Evolutionary conservation across 2,888 invertebrate genomes (phyloP).

Genomic region (Drosophila colorata): DNA sequence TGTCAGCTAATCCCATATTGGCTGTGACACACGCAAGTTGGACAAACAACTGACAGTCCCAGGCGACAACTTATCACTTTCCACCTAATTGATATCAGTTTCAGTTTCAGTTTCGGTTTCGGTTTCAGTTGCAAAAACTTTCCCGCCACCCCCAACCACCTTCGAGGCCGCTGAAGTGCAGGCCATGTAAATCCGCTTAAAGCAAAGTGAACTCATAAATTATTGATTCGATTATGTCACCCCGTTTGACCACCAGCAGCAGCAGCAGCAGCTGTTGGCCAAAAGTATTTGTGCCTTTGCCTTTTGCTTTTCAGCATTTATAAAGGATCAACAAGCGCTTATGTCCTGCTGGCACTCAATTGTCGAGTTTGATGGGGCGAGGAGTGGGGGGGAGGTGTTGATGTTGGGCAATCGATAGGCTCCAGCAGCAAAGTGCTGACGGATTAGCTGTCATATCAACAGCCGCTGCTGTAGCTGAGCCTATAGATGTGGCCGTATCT

Average conservation of each 20-base stretch:
- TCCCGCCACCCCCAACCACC: slow-evolving; percentile 16
- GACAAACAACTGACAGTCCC: slow-evolving; percentile 65
- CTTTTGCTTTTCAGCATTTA: slow-evolving; percentile 60
- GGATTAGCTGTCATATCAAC: slow-evolving; percentile 62
- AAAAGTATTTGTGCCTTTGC: slow-evolving; percentile 46
- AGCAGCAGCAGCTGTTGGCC: slow-evolving; percentile 43
- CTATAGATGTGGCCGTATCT: neutral
- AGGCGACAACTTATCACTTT: slow-evolving; percentile 74
- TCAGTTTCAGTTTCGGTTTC: slow-evolving; percentile 52
- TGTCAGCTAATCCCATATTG: slow-evolving; percentile 12
- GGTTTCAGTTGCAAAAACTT: slow-evolving; percentile 57
- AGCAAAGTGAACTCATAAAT: slow-evolving; percentile 78
- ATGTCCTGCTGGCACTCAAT: slow-evolving; percentile 66
- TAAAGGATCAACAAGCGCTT: slow-evolving; percentile 81
- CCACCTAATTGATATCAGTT: slow-evolving; percentile 78
- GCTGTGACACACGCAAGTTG: slow-evolving; percentile 55
- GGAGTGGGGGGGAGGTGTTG: no score
- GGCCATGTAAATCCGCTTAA: slow-evolving; percentile 76
- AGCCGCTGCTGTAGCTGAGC: slow-evolving; percentile 6
- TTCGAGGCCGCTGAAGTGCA: slow-evolving; percentile 65
- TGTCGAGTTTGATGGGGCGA: slow-evolving; percentile 4
- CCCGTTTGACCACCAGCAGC: slow-evolving; percentile 40
- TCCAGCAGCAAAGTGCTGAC: slow-evolving; percentile 50
- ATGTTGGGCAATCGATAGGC: neutral
- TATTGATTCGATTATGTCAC: slow-evolving; percentile 81